Evolutionary conservation across 2,888 invertebrate genomes (phyloP), one percentile per base, ranked within the genome.

Genomic region (Drosophila mayaguana): DNA sequence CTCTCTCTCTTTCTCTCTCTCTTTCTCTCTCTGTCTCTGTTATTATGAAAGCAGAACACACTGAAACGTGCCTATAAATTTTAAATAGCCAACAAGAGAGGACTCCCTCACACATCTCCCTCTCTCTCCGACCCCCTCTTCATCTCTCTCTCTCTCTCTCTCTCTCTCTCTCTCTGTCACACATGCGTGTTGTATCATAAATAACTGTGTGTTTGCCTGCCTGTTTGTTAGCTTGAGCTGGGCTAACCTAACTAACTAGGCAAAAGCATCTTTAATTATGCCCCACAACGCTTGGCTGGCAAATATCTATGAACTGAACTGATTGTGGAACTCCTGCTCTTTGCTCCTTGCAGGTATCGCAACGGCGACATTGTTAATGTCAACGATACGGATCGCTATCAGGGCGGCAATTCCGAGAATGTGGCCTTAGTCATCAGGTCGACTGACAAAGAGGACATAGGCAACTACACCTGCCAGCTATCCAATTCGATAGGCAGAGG

Each of bases 391-490:
- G 94, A 94, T 46, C 96, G 95, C 91, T 97, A 95, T 93, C 95
- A 95, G 74, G 97, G 97, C 2, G 97, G 97, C 4, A 96, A 94
- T 53, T 94, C 95, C 0, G 95, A 96, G 73, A 95, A 96, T 90
- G 96, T 96, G 8, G 95, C 96, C 0, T 94, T 98, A 51, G 94
- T 96, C 68, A 96, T 98, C 80, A 94, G 95, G 86, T 95, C 96
- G 81, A 95, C 97, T 0, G 94, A 95, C 3, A 95, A 97, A 12
- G 94, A 94, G 1, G 98, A 98, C 92, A 95, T 96, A 93, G 98
- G 98, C 57, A 95, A 96, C 87, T 98, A 98, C 93, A 95, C 95
- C 32, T 98, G 98, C 90, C 94, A 95, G 71, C 94, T 98, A 53
- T 94, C 95, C 78, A 98, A 98, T 91, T 94, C 94, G 34, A 96